Evolutionary conservation across 2,888 invertebrate genomes (phyloP).

Genomic region (Archaeoteleia sp.): DNA sequence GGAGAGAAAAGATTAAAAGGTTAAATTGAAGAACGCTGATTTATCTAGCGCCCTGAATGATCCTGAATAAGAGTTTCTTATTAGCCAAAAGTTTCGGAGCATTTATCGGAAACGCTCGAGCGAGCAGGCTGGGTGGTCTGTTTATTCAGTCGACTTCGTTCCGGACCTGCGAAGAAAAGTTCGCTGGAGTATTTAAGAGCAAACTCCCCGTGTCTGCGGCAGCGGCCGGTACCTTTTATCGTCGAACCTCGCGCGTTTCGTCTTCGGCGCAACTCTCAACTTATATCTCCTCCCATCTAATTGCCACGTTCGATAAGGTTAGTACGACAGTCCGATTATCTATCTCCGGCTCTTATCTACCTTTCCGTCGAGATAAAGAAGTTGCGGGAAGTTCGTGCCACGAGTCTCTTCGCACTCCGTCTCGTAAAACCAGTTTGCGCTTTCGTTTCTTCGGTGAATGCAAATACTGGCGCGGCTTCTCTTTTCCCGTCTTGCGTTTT

Average conservation of each 20-base stretch:
- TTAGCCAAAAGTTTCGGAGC: constrained; percentile 19
- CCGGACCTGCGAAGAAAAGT: constrained; percentile 22
- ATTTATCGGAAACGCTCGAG: constrained; percentile 22
- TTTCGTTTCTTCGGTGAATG: constrained; percentile 51
- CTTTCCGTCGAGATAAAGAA: constrained; percentile 40
- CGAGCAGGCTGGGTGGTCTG: constrained; percentile 22
- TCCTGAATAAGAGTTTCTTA: constrained; percentile 29
- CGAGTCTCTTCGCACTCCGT: constrained; percentile 4
- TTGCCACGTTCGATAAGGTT: constrained; percentile 45
- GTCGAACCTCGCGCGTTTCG: constrained; percentile 20
- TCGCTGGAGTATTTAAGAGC: constrained; percentile 27
- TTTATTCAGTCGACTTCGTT: constrained; percentile 29
- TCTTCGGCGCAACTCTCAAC: constrained; percentile 34
- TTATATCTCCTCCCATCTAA: constrained; percentile 39
- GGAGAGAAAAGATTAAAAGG: constrained; percentile 13
- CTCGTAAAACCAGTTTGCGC: constrained; percentile 46
- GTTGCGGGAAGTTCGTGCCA: constrained; percentile 35
- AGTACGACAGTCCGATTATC: constrained; percentile 39
- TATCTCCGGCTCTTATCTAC: constrained; percentile 42
- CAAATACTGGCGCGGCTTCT: constrained; percentile 40
- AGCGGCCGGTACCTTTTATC: constrained; percentile 30
- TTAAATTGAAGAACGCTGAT: constrained; percentile 2
- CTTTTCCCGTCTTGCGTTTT: constrained; percentile 3
- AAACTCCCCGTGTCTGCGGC: constrained; percentile 14
- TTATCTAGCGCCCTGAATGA: neutral